Conservation (phyloP, 2,797 vertebrate genomes). For the Halcyon smyrnensis region DNA sequence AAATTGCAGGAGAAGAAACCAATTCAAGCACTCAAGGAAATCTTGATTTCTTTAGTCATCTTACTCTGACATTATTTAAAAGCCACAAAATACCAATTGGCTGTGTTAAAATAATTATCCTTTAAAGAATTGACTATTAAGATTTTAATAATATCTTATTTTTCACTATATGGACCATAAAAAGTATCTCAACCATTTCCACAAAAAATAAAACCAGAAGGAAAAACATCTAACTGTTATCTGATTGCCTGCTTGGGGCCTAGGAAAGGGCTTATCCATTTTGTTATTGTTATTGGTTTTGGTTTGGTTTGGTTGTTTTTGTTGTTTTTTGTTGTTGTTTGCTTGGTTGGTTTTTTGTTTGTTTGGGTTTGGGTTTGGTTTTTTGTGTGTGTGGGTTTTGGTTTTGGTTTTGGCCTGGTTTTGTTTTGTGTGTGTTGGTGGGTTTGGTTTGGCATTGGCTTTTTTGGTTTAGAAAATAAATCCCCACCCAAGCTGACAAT, state of each 20-base stretch:
- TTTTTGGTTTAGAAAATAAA: slow-evolving; percentile 45
- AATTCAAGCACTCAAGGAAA: neutral
- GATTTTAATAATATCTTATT: neutral
- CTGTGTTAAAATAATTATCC: neutral
- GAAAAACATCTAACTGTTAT: neutral
- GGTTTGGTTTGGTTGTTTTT: neutral
- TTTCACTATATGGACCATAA: neutral
- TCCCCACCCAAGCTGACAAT: neutral
- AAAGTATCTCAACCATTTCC: neutral
- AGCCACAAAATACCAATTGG: neutral
- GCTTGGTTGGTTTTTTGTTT: too few species aligned
- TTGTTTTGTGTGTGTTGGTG: too few species aligned
- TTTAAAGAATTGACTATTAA: neutral
- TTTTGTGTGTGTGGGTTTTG: too few species aligned
- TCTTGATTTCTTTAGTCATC: neutral
- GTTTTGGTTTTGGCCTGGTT: too few species aligned
- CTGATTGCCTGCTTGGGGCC: neutral
- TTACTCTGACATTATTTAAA: neutral
- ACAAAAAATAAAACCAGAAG: neutral
- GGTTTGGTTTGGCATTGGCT: neutral
- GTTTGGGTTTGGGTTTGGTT: too few species aligned
- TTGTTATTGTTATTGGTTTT: neutral
- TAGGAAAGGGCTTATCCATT: neutral
- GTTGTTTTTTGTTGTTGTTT: neutral
- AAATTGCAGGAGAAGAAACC: neutral